These are phyloP conservation scores for Carcharodon carcharias DNA, from an alignment of 2,797 vertebrate species.

Conservation along the genomic window DNA sequence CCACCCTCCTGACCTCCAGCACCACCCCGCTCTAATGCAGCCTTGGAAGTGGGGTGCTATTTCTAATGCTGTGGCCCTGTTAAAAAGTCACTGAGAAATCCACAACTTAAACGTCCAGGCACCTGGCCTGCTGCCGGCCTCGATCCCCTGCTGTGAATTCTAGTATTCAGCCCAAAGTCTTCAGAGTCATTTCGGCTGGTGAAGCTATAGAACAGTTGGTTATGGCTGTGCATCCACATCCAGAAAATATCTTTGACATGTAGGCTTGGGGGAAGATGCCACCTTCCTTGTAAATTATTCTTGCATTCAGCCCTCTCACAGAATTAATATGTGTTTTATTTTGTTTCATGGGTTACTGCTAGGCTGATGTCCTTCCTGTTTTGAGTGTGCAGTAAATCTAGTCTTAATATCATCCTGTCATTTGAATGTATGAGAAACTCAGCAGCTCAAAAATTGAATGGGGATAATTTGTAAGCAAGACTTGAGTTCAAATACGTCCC, in stretches of 20 bases:
- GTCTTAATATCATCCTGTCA: background rate
- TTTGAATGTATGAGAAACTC: background rate
- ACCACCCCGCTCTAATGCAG: too few species aligned
- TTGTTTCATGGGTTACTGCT: background rate
- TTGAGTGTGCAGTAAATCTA: background rate
- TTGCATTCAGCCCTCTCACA: background rate
- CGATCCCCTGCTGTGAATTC: too few species aligned
- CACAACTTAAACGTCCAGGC: too few species aligned
- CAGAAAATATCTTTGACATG: background rate
- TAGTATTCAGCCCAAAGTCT: background rate
- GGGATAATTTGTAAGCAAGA: background rate
- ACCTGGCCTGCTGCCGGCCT: too few species aligned
- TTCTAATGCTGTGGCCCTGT: too few species aligned
- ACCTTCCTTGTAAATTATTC: background rate
- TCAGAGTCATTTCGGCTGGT: background rate
- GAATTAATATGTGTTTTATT: background rate
- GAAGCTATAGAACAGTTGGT: background rate
- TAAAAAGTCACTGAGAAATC: too few species aligned
- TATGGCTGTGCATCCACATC: background rate
- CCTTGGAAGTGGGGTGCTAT: too few species aligned
- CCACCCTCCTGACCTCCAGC: too few species aligned
- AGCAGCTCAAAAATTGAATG: background rate
- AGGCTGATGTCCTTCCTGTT: background rate
- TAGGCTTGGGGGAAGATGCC: background rate
- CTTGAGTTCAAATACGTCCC: background rate